These are phyloP conservation scores for Pterois miles DNA, from an alignment of 2,797 vertebrate species.

Conservation along the genomic window DNA sequence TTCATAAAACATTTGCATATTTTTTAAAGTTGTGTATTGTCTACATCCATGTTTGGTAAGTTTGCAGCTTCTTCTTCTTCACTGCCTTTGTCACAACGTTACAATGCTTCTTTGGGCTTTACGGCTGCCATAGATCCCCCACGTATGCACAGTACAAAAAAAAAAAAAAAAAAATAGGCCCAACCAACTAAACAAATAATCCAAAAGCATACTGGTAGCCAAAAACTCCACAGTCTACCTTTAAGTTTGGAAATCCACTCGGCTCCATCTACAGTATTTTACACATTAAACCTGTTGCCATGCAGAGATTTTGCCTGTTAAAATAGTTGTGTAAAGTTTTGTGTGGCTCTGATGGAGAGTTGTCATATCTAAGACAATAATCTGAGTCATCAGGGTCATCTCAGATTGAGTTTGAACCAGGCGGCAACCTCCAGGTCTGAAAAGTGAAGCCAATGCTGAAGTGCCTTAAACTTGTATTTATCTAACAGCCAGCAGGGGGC, in stretches of 20 bases:
- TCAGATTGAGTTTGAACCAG: no score
- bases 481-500: no score
- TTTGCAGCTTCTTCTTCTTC: neutral
- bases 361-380: neutral
- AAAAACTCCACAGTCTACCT: neutral
- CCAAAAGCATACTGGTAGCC: neutral
- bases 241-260: neutral
- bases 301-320: neutral
- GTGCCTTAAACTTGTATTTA: no score
- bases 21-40: no score
- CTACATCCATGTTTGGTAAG: neutral
- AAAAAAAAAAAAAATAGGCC: neutral
- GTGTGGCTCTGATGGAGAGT: neutral
- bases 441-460: no score
- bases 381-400: neutral
- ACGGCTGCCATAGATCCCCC: no score
- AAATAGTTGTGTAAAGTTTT: no score
- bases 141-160: neutral
- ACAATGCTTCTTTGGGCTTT: no score
- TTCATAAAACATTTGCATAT: no score
- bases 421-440: no score
- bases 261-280: neutral
- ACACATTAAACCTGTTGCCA: neutral
- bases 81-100: no score
- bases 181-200: neutral